Conservation (phyloP, 2,113 vertebrate genomes). For the Rhynchopsitta pachyrhyncha region DNA sequence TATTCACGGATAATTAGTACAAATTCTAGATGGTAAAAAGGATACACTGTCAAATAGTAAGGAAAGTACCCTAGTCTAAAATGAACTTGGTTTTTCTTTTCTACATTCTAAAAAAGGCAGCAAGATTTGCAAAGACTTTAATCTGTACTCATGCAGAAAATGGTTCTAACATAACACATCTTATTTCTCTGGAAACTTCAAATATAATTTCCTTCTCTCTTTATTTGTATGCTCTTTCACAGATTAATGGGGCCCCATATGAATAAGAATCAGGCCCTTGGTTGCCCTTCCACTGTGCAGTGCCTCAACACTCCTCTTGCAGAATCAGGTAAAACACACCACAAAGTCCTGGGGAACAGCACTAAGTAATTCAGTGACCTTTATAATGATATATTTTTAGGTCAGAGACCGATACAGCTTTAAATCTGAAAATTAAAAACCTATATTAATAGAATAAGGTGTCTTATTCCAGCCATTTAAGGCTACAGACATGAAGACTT, state of each 20-base stretch:
- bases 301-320: background rate
- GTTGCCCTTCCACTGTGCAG: background rate
- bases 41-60: background rate
- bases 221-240: background rate
- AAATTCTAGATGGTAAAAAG: background rate
- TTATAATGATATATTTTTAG: background rate
- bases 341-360: background rate
- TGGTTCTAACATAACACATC: background rate
- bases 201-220: background rate
- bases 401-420: background rate
- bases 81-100: background rate
- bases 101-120: background rate
- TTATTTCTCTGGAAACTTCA: background rate
- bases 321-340: background rate
- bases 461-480: background rate
- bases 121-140: background rate
- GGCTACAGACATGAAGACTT: background rate
- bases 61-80: background rate
- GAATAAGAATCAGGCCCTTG: background rate
- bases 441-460: background rate
- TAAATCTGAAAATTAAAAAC: background rate
- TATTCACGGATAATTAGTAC: background rate
- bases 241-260: background rate
- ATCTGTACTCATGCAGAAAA: background rate
- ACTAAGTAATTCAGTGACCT: background rate